These are phyloP conservation scores for Smittia aterrima DNA, from an alignment of 2,888 invertebrate genomes.

Conservation along the genomic window DNA sequence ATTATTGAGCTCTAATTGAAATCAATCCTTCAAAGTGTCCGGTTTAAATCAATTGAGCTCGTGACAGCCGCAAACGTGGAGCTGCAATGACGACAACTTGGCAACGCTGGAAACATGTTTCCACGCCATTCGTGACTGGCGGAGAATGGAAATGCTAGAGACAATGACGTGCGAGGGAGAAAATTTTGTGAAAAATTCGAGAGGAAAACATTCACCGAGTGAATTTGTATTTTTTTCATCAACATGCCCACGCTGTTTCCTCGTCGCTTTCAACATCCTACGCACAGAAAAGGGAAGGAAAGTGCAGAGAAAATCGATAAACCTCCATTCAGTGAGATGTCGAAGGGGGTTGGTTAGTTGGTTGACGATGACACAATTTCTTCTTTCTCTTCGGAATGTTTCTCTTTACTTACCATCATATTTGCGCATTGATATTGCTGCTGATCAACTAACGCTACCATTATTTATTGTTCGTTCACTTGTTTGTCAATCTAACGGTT, in stretches of 20 bases:
- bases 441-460: constrained; percentile 8
- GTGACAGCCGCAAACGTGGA: no score
- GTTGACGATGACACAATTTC: no score
- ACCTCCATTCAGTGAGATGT: neutral
- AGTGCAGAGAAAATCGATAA: constrained; percentile 4
- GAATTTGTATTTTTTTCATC: neutral
- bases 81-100: neutral
- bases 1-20: no score
- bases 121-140: neutral
- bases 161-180: neutral
- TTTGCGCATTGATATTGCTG: neutral
- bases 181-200: neutral
- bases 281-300: neutral
- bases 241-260: neutral
- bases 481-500: no score
- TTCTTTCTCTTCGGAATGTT: neutral
- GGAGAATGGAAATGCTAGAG: neutral
- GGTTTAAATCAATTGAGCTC: no score
- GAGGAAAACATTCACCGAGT: neutral
- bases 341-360: neutral
- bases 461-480: neutral
- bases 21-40: no score
- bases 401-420: constrained; percentile 11
- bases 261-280: neutral
- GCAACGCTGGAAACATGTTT: neutral